phyloP scores from a whole-genome alignment of 2,888 invertebrate species.

The Neria commutata region DNA sequence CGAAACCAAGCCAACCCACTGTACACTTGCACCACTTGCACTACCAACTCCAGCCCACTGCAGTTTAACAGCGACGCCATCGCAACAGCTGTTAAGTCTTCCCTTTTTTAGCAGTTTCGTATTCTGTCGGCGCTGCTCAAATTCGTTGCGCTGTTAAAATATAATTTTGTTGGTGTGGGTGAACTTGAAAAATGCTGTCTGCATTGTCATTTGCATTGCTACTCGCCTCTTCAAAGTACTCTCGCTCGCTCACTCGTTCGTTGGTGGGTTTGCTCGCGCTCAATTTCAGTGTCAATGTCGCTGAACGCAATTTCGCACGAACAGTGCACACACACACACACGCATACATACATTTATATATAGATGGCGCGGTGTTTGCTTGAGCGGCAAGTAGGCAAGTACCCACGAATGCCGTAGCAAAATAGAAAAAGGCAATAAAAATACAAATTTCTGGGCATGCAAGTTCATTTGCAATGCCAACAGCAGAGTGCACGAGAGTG shows the following conservation, averaged over 20 bases:
- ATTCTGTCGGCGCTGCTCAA: too few relatives aligned
- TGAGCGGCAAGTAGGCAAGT: neutral
- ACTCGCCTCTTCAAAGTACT: conserved; percentile 4
- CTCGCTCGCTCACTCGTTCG: conserved; percentile 19
- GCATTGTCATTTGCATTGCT: conserved; percentile 22
- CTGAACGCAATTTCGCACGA: neutral
- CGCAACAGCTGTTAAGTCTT: too few relatives aligned
- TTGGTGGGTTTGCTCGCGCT: conserved; percentile 6
- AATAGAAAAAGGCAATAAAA: neutral
- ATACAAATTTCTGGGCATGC: too few relatives aligned
- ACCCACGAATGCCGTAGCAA: conserved; percentile 14
- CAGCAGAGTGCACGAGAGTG: too few relatives aligned
- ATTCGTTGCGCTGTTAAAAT: too few relatives aligned
- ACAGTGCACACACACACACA: neutral
- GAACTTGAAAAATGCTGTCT: conserved; percentile 46
- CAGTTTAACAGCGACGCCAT: too few relatives aligned
- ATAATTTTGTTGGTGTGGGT: conserved; percentile 44
- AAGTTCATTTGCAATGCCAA: too few relatives aligned
- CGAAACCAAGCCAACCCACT: too few relatives aligned
- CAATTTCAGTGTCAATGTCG: conserved; percentile 2
- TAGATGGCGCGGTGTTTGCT: too few relatives aligned
- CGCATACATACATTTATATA: neutral
- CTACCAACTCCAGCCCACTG: too few relatives aligned
- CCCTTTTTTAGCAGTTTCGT: too few relatives aligned
- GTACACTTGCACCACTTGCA: too few relatives aligned